Evolutionary conservation across 2,113 vertebrate genomes (phyloP), one percentile per base, ranked within the genome.

Genomic region (Athene noctua): DNA sequence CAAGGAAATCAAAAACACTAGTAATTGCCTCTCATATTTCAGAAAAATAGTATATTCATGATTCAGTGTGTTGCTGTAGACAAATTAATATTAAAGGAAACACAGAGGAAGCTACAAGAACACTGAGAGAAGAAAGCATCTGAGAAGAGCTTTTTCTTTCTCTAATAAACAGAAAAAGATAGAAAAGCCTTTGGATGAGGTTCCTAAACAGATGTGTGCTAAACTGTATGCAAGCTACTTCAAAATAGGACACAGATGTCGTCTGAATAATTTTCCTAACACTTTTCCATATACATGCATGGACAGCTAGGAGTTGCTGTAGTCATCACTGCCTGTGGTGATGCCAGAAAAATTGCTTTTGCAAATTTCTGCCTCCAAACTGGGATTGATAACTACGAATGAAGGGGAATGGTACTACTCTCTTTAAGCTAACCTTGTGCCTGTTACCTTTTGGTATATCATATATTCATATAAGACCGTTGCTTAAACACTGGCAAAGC

Each of bases 201-300:
- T 90, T 95, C 77, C 54, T 94, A 90, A 97, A 90, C 78, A 91
- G 93, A 94, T 96, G 93, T 96, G 80, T 65, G 49, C 73, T 85
- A 78, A 95, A 78, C 66, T 65, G 49, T 94, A 79, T 0, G 0
- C 77, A 92, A 85, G 49, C 70, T 82, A 57, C 73, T 95, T 96
- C 84, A 79, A 97, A 97, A 87, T 91, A 96, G 91, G 95, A 81
- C 93, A 87, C 93, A 97, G 94, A 95, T 91, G 94, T 87, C 94
- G 73, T 57, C 87, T 94, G 92, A 95, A 90, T 91, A 91, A 94
- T 93, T 91, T 89, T 80, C 40, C 52, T 62, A 91, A 52, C 34
- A 7, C 13, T 74, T 74, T 80, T 86, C 52, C 16, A 18, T 61
- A 20, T 44, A 63, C 0, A 1, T 72, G 36, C 36, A 32, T 38